These are phyloP conservation scores for Caenorhabditis sp. DNA, from an alignment of 2,888 invertebrate genomes.

Conservation along the genomic window DNA sequence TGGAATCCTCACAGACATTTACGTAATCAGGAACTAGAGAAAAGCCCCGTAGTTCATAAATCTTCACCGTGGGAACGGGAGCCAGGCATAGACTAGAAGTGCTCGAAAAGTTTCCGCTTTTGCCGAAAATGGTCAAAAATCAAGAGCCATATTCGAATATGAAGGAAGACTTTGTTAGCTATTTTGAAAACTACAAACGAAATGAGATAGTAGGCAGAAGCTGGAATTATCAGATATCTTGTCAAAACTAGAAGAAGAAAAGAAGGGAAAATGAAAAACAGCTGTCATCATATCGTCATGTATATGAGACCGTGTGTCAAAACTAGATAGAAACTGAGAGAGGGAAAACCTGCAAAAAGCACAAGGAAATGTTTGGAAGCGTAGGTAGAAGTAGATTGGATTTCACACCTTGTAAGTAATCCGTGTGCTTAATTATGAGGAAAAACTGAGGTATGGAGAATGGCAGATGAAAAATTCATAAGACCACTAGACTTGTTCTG, in stretches of 20 bases:
- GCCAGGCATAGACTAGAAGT: neutral
- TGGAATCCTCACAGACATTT: constrained; percentile 28
- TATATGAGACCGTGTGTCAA: too few species aligned
- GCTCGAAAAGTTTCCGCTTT: neutral
- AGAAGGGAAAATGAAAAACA: neutral
- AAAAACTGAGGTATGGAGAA: constrained; percentile 8
- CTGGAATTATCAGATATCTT: constrained; percentile 7
- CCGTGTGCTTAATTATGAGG: constrained; percentile 17
- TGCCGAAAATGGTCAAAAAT: neutral
- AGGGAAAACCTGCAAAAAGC: constrained; percentile 11
- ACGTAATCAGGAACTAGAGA: constrained; percentile 41
- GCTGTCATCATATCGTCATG: too few species aligned
- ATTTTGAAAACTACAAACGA: neutral
- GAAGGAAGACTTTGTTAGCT: neutral
- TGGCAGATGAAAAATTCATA: constrained; percentile 47
- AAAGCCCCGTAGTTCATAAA: constrained; percentile 16
- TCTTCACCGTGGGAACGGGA: constrained; percentile 40
- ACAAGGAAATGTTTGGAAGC: constrained; percentile 7
- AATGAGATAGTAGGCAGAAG: constrained; percentile 4
- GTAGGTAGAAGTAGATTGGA: constrained; percentile 3
- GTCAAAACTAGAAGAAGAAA: neutral
- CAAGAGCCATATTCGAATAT: neutral
- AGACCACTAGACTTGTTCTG: constrained; percentile 6
- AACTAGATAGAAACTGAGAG: too few species aligned
- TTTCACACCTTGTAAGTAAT: constrained; percentile 50